Evolutionary conservation across 2,888 invertebrate genomes (phyloP), one percentile per base, ranked within the genome.

Genomic region (Prostheceraeus crozeri): DNA sequence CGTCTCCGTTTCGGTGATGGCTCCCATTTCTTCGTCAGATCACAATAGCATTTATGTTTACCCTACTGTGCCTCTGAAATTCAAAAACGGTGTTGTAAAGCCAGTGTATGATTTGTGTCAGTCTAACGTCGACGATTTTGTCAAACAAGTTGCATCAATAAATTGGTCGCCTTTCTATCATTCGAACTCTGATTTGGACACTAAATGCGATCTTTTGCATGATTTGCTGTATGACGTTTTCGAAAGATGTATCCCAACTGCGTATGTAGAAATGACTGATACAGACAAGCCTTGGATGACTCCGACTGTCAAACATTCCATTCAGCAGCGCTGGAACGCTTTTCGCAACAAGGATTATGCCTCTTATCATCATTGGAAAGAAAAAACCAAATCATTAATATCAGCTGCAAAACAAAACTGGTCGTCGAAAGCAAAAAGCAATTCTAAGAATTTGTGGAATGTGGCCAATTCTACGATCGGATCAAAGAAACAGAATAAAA

Each of bases 251-350:
- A 40, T 4, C 21, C 40, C 16, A 19, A 14, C 19, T 19, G 19
- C n/a, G 19, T 40, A 6, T 40, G 40, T 40, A 19, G 19, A 23
- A 19, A 40, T 40, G 40, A n/a, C 40, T 40, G 14, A 23, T 40
- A 40, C 6, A 40, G 40, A 40, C 40, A 40, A 40, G 21, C 40
- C 8, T 4, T 40, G 40, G 40, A 40, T 40, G 40, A 40, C 40
- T 40, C 19, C 40, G 40, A 14, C 21, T 10, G 21, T 23, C 21
- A 40, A 40, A 40, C 14, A 40, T 16, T 14, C 40, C 21, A 40
- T 40, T 40, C 40, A 40, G 21, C 40, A 40, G 21, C 8, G 40
- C 14, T 40, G 8, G 40, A 23, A 4, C 40, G 14, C 40, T 23
- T 40, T 40, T n/a, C n/a, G 40, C 6, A 40, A 40, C 19, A 14